Base-by-base conservation (phyloP, 1,140 invertebrate genomes). In the Ladona fulva region DNA sequence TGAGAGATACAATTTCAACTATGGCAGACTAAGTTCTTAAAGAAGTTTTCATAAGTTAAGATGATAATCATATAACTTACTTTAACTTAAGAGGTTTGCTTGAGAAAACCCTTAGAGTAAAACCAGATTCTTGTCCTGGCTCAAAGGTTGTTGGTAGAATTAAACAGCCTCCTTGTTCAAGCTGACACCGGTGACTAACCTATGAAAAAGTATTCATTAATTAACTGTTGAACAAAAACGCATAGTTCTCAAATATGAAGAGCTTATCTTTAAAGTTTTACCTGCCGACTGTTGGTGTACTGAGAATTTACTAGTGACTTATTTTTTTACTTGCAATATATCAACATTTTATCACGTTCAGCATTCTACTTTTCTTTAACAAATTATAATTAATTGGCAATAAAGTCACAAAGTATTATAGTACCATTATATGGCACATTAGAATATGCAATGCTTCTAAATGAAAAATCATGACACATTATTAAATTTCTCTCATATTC, bases 131-230 rank as follows among this genome's bases (percentile, higher is more conserved):
- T 83, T 96, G 93, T 0, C 92, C 91, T 0, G 95, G 94, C 85
- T 97, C 95, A 84, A 96, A 97, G 1, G 95, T 97, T 0, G 95
- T 97, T 14, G 95, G 95, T 81, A 97, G 89, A 42, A 97, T 87
- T 16, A 97, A 85, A 85, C 95, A 97, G 37, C 91, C 90, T 0
- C 95, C 94, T 81, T 92, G 89, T 82, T 96, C 93, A 78, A 97
- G 85, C 78, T 92, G 90, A 83, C 93, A 95, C 79, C 95, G 87
- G 66, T 87, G 85, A 82, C 86, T 87, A 24, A 89, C 87, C 87
- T 89, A 80, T 42, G 80, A 78, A 78, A 79, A 14, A 37, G n/a
- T n/a, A n/a, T n/a, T 37, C 29, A 8, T 37, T 1, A 37, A 8
- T 37, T 8, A 37, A 37, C 24, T n/a, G n/a, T n/a, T 11, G 25